Conservation (phyloP, 2,113 vertebrate species). For the Callipepla californica region DNA sequence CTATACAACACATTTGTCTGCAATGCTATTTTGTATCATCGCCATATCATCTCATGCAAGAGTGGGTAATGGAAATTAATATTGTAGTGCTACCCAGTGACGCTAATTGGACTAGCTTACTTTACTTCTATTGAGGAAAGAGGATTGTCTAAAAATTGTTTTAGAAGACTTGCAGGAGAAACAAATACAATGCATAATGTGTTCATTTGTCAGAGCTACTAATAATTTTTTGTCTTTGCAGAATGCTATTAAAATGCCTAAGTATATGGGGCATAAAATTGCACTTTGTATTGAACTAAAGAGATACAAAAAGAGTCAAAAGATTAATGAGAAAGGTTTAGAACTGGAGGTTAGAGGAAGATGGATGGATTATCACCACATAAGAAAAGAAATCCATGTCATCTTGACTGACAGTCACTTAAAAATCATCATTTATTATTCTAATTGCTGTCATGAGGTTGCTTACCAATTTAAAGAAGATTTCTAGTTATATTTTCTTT, state of each 20-base stretch:
- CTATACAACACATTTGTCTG: slow-evolving; percentile 29
- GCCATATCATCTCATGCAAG: slow-evolving; percentile 67
- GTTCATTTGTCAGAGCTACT: slow-evolving; percentile 16
- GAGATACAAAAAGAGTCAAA: background rate
- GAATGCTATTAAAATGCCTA: background rate
- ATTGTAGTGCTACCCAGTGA: slow-evolving; percentile 48
- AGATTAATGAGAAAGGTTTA: background rate
- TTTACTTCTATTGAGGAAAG: slow-evolving; percentile 38
- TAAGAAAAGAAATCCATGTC: background rate
- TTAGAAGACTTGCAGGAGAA: slow-evolving; percentile 36
- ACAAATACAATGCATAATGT: background rate
- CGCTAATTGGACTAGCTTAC: slow-evolving; percentile 66
- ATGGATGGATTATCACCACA: background rate
- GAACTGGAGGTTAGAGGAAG: background rate
- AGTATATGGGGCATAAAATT: slow-evolving; percentile 62
- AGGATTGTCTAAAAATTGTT: slow-evolving; percentile 39
- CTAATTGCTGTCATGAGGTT: background rate
- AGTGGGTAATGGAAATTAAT: slow-evolving; percentile 68
- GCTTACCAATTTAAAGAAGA: background rate
- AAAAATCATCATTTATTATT: slow-evolving; percentile 17
- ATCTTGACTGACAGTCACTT: background rate
- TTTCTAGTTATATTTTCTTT: slow-evolving; percentile 18
- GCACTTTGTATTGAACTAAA: background rate
- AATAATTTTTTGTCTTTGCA: slow-evolving; percentile 10
- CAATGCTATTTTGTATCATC: slow-evolving; percentile 48